phyloP scores from a whole-genome alignment of 30 jellyfish, hydroid and myxozoan species.

The Turritopsis dohrnii region DNA sequence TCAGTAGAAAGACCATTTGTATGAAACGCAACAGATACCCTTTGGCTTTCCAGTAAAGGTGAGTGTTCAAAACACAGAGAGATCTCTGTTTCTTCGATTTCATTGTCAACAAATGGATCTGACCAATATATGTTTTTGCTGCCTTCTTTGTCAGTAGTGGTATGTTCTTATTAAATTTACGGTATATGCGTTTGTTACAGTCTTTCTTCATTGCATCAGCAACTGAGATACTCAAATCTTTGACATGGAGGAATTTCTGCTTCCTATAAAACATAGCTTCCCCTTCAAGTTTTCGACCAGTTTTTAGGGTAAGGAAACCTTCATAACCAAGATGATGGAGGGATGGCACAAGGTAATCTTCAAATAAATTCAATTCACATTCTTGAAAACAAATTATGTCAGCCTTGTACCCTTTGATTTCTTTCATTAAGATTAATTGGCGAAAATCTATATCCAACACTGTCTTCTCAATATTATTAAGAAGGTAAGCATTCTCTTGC shows the following conservation, averaged over 20 bases:
- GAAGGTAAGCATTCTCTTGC: background rate
- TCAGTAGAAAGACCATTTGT: conserved; percentile 63
- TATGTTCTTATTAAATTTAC: conserved; percentile 39
- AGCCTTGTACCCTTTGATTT: conserved; percentile 72
- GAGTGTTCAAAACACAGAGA: conserved; percentile 68
- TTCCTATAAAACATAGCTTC: conserved; percentile 62
- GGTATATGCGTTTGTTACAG: conserved; percentile 31
- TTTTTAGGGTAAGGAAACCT: conserved; percentile 47
- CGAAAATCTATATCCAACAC: conserved; percentile 63
- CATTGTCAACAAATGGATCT: conserved; percentile 49
- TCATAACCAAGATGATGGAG: conserved; percentile 53
- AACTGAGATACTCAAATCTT: conserved; percentile 30
- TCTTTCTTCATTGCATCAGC: conserved; percentile 46
- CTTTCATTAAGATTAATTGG: conserved; percentile 64
- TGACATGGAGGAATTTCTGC: conserved; percentile 26
- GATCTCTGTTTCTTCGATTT: conserved; percentile 10
- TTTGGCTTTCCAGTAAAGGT: conserved; percentile 65
- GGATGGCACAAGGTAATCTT: conserved; percentile 49
- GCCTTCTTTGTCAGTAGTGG: conserved; percentile 30
- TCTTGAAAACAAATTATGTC: conserved; percentile 80
- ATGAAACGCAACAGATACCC: conserved; percentile 51
- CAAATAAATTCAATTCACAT: conserved; percentile 67
- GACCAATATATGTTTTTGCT: conserved; percentile 67
- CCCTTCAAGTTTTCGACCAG: conserved; percentile 89
- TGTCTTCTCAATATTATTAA: background rate